Evolutionary conservation across 1,140 invertebrate genomes (phyloP).

Genomic region (Caenorhabditis brenneri): DNA sequence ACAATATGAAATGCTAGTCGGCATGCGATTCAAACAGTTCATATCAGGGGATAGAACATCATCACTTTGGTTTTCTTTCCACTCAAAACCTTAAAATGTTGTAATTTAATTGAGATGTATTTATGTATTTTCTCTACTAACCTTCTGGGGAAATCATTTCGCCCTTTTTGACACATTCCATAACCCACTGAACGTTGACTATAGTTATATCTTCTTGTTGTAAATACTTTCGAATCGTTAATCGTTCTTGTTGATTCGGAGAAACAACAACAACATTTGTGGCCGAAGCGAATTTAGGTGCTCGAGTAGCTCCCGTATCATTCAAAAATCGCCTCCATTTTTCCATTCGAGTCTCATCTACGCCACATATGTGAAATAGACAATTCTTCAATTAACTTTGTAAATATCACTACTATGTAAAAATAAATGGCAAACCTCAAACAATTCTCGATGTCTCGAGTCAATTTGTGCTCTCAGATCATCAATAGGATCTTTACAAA

Average conservation of each 20-base stretch:
- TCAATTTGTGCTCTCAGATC: neutral
- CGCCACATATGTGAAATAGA: slow-evolving; percentile 1
- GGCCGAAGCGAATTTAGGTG: neutral
- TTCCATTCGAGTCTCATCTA: neutral
- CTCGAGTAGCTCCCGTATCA: slow-evolving; percentile 38
- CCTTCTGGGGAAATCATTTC: neutral
- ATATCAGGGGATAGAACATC: no score
- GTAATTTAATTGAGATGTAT: no score
- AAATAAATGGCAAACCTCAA: neutral
- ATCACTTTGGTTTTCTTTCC: no score
- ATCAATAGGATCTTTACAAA: neutral
- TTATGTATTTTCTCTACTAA: no score
- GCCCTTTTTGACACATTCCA: neutral
- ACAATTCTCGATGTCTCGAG: neutral
- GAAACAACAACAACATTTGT: slow-evolving; percentile 29
- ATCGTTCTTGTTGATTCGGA: neutral
- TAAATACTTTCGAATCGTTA: neutral
- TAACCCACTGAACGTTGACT: neutral
- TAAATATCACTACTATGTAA: neutral
- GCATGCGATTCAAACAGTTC: no score
- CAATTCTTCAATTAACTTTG: neutral
- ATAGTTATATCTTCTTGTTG: neutral
- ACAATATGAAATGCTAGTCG: no score
- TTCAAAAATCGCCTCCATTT: slow-evolving; percentile 1
- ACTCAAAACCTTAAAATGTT: neutral